Conservation (phyloP, 1,140 invertebrate species). For the Zaprionus taronus region DNA sequence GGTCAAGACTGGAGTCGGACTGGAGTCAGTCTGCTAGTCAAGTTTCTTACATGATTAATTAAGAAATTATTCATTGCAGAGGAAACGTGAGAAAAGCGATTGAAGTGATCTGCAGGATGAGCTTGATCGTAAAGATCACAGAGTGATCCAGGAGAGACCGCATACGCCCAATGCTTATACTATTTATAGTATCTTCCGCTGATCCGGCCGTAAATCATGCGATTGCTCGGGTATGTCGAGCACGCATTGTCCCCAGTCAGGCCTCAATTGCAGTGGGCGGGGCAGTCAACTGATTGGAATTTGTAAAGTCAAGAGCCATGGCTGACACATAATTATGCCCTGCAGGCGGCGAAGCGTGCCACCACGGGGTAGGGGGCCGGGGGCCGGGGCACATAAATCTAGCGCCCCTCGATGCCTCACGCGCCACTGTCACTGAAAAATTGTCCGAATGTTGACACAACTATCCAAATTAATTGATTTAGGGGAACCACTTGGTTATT, state of each 20-base stretch:
- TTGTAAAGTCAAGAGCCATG: constrained; percentile 79
- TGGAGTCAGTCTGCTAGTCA: constrained; percentile 11
- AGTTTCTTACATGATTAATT: constrained; percentile 73
- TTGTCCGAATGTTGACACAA: constrained; percentile 74
- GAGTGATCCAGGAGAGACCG: neutral
- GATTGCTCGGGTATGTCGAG: constrained; percentile 44
- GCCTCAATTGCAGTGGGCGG: constrained; percentile 14
- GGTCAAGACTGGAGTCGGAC: constrained; percentile 35
- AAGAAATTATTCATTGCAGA: constrained; percentile 73
- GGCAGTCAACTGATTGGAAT: constrained; percentile 66
- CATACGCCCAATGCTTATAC: neutral
- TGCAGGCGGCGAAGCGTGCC: constrained; percentile 69
- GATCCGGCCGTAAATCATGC: constrained; percentile 67
- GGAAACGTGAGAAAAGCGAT: constrained; percentile 66
- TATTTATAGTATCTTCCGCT: constrained; percentile 23
- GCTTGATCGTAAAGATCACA: neutral
- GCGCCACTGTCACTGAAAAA: constrained; percentile 68
- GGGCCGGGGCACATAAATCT: constrained; percentile 54
- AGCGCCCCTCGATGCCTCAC: constrained; percentile 16
- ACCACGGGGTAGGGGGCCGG: constrained; percentile 22
- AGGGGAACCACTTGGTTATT: constrained; percentile 69
- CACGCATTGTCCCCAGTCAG: constrained; percentile 43
- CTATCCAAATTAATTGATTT: constrained; percentile 83
- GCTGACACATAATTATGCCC: constrained; percentile 77
- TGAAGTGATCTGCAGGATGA: neutral